Evolutionary conservation across 1,140 invertebrate species (phyloP).

Genomic region (Sitobion miscanthi): DNA sequence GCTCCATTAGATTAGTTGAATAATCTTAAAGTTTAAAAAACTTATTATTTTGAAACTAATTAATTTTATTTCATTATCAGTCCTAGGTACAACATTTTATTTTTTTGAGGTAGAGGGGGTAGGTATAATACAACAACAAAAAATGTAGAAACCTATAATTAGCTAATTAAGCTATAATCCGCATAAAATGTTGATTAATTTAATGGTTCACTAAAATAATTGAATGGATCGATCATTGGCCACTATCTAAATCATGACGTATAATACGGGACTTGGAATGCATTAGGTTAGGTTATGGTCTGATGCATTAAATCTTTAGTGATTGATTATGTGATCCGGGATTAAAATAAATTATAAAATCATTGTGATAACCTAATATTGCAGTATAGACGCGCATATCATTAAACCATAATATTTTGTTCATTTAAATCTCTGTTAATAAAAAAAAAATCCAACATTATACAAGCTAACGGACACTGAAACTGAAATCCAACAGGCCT

Average conservation of each 20-base stretch:
- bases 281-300: neutral
- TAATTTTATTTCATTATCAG: too few relatives aligned
- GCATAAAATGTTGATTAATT: neutral
- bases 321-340: neutral
- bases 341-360: neutral
- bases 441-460: neutral
- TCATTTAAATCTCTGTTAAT: neutral
- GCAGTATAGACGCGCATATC: neutral
- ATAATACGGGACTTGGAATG: neutral
- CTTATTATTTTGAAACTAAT: too few relatives aligned
- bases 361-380: neutral
- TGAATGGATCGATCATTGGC: neutral
- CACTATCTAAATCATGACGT: neutral
- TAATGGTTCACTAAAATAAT: neutral
- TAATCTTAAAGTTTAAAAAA: too few relatives aligned
- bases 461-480: neutral
- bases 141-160: neutral
- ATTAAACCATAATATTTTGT: neutral
- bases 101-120: too few relatives aligned
- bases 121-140: neutral
- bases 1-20: too few relatives aligned
- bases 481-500: neutral
- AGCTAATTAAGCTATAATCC: neutral
- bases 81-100: too few relatives aligned
- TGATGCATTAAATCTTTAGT: neutral